Evolutionary conservation across 1,140 invertebrate species (phyloP).

Genomic region (Caenorhabditis remanei): DNA sequence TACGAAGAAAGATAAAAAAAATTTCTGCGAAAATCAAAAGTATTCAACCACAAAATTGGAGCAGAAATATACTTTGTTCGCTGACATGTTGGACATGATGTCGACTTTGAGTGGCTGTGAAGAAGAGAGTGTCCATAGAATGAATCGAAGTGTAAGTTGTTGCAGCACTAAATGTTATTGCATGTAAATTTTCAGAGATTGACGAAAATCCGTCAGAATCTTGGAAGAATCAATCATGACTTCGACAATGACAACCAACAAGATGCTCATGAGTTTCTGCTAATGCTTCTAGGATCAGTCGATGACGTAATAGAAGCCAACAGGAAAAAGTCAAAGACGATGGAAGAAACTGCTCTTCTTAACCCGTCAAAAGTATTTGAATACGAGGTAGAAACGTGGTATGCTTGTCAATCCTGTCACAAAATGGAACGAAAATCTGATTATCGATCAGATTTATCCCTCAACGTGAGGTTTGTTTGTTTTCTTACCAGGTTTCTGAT

Average conservation of each 20-base stretch:
- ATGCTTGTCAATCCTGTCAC: not conserved
- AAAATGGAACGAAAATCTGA: not conserved
- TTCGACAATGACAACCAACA: not conserved
- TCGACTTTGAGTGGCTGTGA: too few species aligned
- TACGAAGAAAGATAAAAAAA: not conserved
- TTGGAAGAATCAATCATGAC: not conserved
- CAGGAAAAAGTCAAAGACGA: too few species aligned
- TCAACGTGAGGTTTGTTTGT: not conserved
- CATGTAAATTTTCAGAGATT: not conserved
- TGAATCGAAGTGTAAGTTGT: too few species aligned
- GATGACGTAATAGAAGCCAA: not conserved
- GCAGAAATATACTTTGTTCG: not conserved
- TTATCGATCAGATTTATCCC: not conserved
- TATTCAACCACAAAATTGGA: not conserved
- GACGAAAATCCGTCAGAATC: not conserved
- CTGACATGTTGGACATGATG: not conserved
- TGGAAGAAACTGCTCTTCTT: not conserved
- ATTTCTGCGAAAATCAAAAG: not conserved
- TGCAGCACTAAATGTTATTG: not conserved
- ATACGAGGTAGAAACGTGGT: not conserved
- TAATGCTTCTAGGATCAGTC: not conserved
- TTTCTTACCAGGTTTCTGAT: not conserved
- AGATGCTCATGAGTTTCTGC: slow-evolving; percentile 5
- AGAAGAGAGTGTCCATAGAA: too few species aligned
- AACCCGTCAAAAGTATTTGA: not conserved